Conservation (phyloP, 2,888 invertebrate genomes). For the Helobdella robusta region DNA sequence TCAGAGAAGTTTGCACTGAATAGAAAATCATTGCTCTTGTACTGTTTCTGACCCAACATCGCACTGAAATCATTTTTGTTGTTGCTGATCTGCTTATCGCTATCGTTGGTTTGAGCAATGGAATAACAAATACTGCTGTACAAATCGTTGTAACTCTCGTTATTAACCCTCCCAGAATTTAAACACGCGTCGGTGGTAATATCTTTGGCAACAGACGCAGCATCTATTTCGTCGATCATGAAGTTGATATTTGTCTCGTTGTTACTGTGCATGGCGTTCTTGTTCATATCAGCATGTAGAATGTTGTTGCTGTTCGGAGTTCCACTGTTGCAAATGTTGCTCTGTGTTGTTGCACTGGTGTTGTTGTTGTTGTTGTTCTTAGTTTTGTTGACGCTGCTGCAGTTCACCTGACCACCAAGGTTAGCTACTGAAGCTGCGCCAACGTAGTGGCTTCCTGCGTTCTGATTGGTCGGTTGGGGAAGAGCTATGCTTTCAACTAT, state of each 20-base stretch:
- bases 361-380: no score
- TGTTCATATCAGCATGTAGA: not conserved
- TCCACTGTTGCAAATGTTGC: conserved; percentile 1
- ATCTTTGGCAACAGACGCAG: not conserved
- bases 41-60: no score
- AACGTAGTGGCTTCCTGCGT: not conserved
- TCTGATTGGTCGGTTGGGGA: not conserved
- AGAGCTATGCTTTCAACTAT: conserved; percentile 60
- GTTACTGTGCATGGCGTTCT: not conserved
- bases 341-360: not conserved
- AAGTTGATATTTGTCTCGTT: not conserved
- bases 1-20: no score
- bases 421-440: not conserved
- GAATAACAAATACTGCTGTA: no score
- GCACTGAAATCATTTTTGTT: not conserved
- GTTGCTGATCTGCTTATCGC: not conserved
- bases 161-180: no score
- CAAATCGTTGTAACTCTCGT: no score
- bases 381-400: not conserved
- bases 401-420: not conserved
- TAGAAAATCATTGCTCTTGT: no score
- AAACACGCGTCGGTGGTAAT: not conserved
- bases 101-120: not conserved
- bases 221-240: not conserved
- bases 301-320: not conserved